Percentiles rank a stretch among this genome's conserved stretches.
Conservation (phyloP, 1,140 invertebrate species). For the Melipona quadrifasciata region DNA sequence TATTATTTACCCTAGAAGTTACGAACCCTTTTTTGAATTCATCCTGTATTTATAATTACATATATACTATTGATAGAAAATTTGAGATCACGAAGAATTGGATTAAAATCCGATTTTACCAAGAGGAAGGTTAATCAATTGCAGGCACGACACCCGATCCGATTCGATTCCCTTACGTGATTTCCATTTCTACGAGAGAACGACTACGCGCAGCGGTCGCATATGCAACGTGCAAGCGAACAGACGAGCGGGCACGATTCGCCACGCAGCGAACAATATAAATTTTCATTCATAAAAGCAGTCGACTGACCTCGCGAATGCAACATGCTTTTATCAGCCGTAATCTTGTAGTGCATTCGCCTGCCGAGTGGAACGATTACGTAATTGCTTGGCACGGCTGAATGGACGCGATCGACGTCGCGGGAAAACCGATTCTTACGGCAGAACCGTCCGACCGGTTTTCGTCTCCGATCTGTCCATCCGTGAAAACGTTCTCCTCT, state of each 20-base stretch:
- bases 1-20: no score
- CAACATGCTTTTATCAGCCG: constrained; percentile 63
- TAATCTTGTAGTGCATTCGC: constrained; percentile 66
- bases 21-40: no score
- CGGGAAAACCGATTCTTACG: constrained; percentile 53
- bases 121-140: no score
- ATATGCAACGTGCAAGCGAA: neutral
- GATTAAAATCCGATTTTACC: no score
- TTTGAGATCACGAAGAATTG: no score
- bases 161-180: no score
- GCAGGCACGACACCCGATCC: no score
- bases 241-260: constrained; percentile 19
- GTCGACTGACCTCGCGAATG: constrained; percentile 64
- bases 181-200: neutral
- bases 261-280: constrained; percentile 48
- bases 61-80: no score
- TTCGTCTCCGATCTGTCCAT: neutral
- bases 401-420: constrained; percentile 49
- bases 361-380: constrained; percentile 51
- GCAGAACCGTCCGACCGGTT: constrained; percentile 22
- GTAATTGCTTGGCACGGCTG: constrained; percentile 53
- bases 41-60: no score
- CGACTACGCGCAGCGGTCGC: neutral
- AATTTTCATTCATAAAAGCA: constrained; percentile 67
- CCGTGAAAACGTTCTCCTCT: neutral